phyloP scores from a whole-genome alignment of 2,113 vertebrate species.

The Tragelaphus imberbis region DNA sequence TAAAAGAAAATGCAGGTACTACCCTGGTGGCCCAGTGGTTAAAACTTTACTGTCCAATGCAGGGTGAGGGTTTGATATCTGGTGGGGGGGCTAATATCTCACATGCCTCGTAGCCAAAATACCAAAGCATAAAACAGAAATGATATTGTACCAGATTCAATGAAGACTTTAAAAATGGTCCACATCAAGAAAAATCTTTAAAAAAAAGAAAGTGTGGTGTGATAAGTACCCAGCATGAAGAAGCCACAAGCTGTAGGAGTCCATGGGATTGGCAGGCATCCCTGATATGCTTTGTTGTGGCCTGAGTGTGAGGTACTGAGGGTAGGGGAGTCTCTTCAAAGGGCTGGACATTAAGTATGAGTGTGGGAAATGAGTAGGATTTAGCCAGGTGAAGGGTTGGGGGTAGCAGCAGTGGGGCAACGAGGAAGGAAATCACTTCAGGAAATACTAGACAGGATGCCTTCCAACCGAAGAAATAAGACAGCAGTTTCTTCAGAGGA shows the following conservation, averaged over 20 bases:
- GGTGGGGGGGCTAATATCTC: background rate
- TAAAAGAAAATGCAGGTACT: background rate
- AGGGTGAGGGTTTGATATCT: background rate
- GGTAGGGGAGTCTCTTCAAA: background rate
- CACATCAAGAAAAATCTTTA: background rate
- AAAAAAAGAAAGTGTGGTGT: background rate
- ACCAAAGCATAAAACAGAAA: background rate
- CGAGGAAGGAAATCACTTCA: background rate
- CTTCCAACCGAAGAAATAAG: background rate
- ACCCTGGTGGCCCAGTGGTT: background rate
- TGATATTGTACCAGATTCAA: background rate
- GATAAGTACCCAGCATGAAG: background rate
- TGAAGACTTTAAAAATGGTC: background rate
- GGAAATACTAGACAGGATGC: background rate
- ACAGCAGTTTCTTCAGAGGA: background rate
- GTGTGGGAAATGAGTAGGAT: background rate
- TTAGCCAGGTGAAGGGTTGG: too few relatives aligned
- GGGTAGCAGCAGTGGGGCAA: background rate
- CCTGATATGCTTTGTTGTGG: background rate
- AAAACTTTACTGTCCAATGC: background rate
- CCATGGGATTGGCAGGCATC: too few relatives aligned
- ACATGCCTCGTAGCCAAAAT: background rate
- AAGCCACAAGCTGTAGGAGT: background rate
- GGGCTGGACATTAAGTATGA: background rate
- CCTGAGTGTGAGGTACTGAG: background rate